Evolutionary conservation across 1,140 invertebrate genomes (phyloP), one percentile per base, ranked within the genome.

Genomic region (Watersipora subatra): DNA sequence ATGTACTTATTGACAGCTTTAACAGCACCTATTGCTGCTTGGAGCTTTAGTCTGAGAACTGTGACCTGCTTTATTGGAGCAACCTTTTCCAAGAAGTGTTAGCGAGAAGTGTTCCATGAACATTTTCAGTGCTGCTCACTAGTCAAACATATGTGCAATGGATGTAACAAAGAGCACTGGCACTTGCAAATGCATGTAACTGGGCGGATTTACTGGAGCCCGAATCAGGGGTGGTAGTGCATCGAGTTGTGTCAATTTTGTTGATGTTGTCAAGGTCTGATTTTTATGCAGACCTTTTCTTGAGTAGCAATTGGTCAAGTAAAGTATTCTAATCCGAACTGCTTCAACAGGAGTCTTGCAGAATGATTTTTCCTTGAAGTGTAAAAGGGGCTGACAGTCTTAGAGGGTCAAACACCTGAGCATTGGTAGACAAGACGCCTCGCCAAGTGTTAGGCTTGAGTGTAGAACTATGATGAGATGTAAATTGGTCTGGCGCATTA

Each of bases 101-200:
- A 20, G 69, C 67, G 2, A 71, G 20, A 0, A 74, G 56, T 1
- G 70, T 57, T 46, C 62, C 58, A 68, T 26, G n/a, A n/a, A n/a
- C 69, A 65, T n/a, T 15, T 1, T 62, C 57, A 1, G 46, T 46
- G 1, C 25, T 57, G 27, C 57, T 65, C 0, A 63, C 29, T 2
- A 68, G 61, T 12, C 70, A 30, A 1, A 74, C 1, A 58, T 71
- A 73, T 22, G 69, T 66, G 15, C 69, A 69, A 58, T 68, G 64
- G 28, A 69, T 70, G 67, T 74, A 72, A 1, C 66, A 68, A n/a
- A 1, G 22, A 1, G 15, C 57, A 64, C 68, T 70, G 12, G 69
- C 73, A 66, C 72, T 69, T 28, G 70, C 69, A 46, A 74, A 73
- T 26, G 69, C 57, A 62, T 73, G 69, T 2, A 70, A 24, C 29